These are phyloP conservation scores for Tolypeutes matacus DNA, from an alignment of 2,797 vertebrate genomes.

Conservation along the genomic window DNA sequence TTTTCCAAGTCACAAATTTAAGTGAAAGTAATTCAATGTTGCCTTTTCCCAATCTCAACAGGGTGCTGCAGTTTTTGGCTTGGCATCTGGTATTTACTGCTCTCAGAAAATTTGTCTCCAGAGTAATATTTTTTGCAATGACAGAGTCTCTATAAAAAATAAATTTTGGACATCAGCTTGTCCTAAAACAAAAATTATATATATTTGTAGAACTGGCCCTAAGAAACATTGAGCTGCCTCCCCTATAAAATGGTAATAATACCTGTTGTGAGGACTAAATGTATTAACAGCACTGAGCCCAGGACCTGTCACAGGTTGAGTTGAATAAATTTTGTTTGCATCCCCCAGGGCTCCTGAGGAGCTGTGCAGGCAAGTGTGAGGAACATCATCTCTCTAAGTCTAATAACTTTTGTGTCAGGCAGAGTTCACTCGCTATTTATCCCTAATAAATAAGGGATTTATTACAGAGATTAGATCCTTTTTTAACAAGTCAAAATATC, in stretches of 20 bases:
- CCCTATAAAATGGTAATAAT: constrained; percentile 59
- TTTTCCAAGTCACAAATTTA: constrained; percentile 80
- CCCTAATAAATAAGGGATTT: not conserved
- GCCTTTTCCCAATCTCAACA: constrained; percentile 67
- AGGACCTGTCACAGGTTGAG: not conserved
- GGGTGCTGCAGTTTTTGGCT: constrained; percentile 70
- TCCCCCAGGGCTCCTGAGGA: not conserved
- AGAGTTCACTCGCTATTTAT: not conserved
- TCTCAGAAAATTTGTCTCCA: constrained; percentile 77
- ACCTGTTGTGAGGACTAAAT: constrained; percentile 61
- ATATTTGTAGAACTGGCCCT: constrained; percentile 33
- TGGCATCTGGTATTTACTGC: constrained; percentile 73
- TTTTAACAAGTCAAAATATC: too few species aligned
- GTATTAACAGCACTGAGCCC: not conserved
- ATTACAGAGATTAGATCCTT: not conserved
- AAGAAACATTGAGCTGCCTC: constrained; percentile 61
- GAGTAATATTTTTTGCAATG: constrained; percentile 80
- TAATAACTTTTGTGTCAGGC: constrained; percentile 14
- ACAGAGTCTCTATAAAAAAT: constrained; percentile 68
- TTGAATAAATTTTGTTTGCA: constrained; percentile 27
- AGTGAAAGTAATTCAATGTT: constrained; percentile 76
- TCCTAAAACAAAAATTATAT: not conserved
- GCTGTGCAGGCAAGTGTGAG: not conserved
- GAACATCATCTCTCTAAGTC: not conserved
- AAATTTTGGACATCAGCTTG: constrained; percentile 19